Percentiles rank a stretch among this genome's conserved stretches.
phyloP scores from a whole-genome alignment of 2,888 invertebrate genomes.

The Volucella zonaria region DNA sequence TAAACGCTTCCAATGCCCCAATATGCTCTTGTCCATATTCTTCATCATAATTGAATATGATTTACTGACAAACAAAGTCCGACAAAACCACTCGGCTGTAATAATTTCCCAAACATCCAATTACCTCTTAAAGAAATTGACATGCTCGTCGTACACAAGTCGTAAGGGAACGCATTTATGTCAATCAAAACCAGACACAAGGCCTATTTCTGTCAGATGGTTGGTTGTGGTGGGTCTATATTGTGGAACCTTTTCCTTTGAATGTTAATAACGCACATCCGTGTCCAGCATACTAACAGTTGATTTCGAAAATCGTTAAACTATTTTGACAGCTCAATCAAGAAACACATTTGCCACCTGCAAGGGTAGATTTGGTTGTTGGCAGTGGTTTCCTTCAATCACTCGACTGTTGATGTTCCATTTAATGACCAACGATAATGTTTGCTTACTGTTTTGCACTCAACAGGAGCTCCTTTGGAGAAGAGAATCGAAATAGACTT shows the following conservation, averaged over 20 bases:
- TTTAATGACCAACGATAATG: slow-evolving; percentile 63
- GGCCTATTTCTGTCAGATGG: not conserved
- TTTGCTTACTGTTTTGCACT: slow-evolving; percentile 38
- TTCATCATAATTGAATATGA: too few relatives aligned
- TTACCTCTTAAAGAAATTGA: not conserved
- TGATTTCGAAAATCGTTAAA: slow-evolving; percentile 2
- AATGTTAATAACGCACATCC: slow-evolving; percentile 6
- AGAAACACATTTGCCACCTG: slow-evolving; percentile 49
- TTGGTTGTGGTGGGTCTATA: too few relatives aligned
- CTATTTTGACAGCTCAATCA: slow-evolving; percentile 37
- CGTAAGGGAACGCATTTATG: not conserved
- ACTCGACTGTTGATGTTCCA: slow-evolving; percentile 17
- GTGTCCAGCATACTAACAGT: not conserved
- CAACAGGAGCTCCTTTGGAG: too few relatives aligned
- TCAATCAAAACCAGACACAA: slow-evolving; percentile 2
- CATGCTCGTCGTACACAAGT: not conserved
- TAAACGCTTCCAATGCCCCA: too few relatives aligned
- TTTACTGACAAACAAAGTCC: not conserved
- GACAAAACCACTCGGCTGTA: not conserved
- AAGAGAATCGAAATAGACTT: too few relatives aligned
- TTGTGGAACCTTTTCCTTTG: not conserved
- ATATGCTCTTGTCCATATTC: too few relatives aligned
- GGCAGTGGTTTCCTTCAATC: slow-evolving; percentile 34
- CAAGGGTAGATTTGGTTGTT: not conserved
- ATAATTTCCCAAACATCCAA: not conserved